phyloP scores from a whole-genome alignment of 2,888 invertebrate species.

The Spicauda simplicius region DNA sequence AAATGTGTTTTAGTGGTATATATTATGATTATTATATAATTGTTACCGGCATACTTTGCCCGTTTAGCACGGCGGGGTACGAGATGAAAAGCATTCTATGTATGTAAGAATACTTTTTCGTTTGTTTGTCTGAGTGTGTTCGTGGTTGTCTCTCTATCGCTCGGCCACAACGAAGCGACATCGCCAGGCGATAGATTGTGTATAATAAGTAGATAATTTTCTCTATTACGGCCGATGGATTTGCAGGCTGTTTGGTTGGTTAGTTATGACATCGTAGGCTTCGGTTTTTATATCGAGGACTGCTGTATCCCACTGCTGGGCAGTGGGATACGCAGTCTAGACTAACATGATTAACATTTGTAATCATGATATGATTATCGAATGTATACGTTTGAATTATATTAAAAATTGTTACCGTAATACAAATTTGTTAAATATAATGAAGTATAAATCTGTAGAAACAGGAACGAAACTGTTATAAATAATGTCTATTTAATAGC shows the following conservation, averaged over 20 bases:
- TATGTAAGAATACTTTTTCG: conserved; percentile 47
- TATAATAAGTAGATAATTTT: conserved; percentile 62
- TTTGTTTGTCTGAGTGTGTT: conserved; percentile 30
- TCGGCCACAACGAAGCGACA: conserved; percentile 43
- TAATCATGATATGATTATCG: too few species aligned
- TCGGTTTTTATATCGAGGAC: too few species aligned
- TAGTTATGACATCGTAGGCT: not conserved
- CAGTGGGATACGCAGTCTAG: not conserved
- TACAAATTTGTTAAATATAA: too few species aligned
- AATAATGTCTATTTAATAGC: too few species aligned
- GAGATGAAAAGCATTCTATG: conserved; percentile 43
- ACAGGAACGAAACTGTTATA: too few species aligned
- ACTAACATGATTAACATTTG: not conserved
- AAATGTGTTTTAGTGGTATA: conserved; percentile 20
- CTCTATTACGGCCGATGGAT: conserved; percentile 15
- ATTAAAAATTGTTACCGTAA: too few species aligned
- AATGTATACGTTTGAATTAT: too few species aligned
- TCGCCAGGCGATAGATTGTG: conserved; percentile 40
- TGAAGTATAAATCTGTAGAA: too few species aligned
- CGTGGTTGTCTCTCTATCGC: conserved; percentile 39
- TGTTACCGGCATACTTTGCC: conserved; percentile 41
- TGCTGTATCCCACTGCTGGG: not conserved
- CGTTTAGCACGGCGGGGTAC: conserved; percentile 66
- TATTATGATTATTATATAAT: conserved; percentile 12
- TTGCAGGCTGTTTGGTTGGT: conserved; percentile 31